phyloP scores from a whole-genome alignment of 2,888 invertebrate genomes.

The Emesis castigata region DNA sequence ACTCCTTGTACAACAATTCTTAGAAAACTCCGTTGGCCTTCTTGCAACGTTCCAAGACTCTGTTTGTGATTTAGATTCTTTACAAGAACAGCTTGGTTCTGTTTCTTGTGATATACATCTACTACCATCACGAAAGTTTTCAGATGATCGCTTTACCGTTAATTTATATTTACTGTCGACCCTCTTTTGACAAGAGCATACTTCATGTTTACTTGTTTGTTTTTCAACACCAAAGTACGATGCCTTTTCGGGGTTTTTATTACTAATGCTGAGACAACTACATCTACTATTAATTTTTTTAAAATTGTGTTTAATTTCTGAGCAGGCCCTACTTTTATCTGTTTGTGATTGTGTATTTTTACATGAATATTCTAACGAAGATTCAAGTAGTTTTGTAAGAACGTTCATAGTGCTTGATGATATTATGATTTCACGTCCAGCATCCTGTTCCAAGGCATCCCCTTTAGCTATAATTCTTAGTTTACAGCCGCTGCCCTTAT shows the following conservation, averaged over 20 bases:
- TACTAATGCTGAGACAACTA: neutral
- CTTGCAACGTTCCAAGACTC: neutral
- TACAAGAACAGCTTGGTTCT: constrained; percentile 18
- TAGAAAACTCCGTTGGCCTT: neutral
- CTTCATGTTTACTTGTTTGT: neutral
- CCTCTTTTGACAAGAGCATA: neutral
- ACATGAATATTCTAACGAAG: neutral
- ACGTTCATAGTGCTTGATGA: neutral
- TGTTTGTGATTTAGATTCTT: neutral
- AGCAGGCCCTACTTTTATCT: neutral
- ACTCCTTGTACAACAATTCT: constrained; percentile 8
- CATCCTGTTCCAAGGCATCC: neutral
- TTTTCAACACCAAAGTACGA: neutral
- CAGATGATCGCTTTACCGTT: neutral
- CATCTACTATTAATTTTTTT: neutral
- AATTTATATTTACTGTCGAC: neutral
- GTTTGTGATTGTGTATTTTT: neutral
- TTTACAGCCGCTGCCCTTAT: neutral
- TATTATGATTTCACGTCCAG: neutral
- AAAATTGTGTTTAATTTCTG: neutral
- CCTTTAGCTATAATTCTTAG: neutral
- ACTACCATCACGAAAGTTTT: neutral
- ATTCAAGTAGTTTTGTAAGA: neutral
- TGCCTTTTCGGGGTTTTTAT: neutral
- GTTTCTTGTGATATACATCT: neutral